phyloP scores from a whole-genome alignment of 2,113 vertebrate genomes.

The Apteryx mantelli region DNA sequence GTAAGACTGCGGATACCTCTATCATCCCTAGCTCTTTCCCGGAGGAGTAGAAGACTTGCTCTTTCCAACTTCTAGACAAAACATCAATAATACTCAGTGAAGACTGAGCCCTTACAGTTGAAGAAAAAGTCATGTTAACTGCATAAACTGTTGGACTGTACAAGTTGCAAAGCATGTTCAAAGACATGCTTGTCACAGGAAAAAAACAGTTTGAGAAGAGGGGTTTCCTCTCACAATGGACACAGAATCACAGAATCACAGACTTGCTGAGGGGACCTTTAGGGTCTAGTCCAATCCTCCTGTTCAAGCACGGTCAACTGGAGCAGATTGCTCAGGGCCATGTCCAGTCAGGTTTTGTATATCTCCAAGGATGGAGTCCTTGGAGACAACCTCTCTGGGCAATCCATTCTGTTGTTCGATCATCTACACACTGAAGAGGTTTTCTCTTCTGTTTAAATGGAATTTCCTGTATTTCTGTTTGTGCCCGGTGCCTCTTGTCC shows the following conservation, averaged over 20 bases:
- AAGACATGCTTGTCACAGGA: neutral
- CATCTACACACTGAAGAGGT: neutral
- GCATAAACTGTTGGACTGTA: neutral
- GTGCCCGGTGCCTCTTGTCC: neutral
- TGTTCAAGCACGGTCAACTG: neutral
- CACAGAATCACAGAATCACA: neutral
- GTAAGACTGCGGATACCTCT: neutral
- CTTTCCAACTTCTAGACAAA: neutral
- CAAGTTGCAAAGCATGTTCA: neutral
- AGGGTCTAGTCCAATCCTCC: neutral
- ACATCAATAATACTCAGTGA: neutral
- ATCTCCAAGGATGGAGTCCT: neutral
- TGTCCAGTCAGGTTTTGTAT: neutral
- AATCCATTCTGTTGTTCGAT: neutral
- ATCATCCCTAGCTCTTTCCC: fast-evolving
- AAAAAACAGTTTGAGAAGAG: neutral
- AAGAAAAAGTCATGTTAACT: neutral
- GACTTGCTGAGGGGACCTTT: neutral
- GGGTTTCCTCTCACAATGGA: neutral
- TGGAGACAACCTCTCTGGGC: neutral
- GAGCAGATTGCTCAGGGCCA: neutral
- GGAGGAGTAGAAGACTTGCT: neutral
- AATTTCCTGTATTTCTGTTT: neutral
- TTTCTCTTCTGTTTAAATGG: neutral
- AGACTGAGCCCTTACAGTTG: neutral